These are phyloP conservation scores for Gibbula magus DNA, from an alignment of 2,888 invertebrate species.

Conservation along the genomic window DNA sequence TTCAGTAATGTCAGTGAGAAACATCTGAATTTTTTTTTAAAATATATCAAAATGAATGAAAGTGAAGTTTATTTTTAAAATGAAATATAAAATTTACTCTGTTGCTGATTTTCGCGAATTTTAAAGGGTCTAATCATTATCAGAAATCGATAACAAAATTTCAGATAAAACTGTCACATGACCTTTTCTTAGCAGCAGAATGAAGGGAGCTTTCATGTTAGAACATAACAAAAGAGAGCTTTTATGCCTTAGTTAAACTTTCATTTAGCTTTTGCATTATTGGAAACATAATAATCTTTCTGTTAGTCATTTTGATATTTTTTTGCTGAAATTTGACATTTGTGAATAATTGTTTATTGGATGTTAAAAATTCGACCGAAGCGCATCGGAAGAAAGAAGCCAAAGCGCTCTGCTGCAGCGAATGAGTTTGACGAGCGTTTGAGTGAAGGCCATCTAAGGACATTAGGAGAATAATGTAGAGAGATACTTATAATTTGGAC, in stretches of 20 bases:
- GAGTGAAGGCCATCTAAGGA: background rate
- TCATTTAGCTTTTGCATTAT: no score
- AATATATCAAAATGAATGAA: no score
- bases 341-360: background rate
- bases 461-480: slow-evolving; percentile 2
- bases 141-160: no score
- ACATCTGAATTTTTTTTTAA: no score
- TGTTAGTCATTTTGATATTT: no score
- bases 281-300: no score
- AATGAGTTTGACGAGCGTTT: background rate
- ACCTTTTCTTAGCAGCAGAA: background rate
- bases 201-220: background rate
- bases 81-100: no score
- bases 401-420: background rate
- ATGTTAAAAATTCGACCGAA: background rate
- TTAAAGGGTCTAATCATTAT: no score
- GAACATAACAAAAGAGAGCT: background rate
- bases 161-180: background rate
- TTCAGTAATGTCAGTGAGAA: no score
- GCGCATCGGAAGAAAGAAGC: slow-evolving; percentile 19
- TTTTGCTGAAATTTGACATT: no score
- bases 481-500: background rate
- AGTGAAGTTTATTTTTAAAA: no score
- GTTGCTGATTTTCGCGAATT: no score
- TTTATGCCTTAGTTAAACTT: background rate